Evolutionary conservation across 2,797 vertebrate species (phyloP), one percentile per base, ranked within the genome.

Genomic region (Sebastes steindachneri): DNA sequence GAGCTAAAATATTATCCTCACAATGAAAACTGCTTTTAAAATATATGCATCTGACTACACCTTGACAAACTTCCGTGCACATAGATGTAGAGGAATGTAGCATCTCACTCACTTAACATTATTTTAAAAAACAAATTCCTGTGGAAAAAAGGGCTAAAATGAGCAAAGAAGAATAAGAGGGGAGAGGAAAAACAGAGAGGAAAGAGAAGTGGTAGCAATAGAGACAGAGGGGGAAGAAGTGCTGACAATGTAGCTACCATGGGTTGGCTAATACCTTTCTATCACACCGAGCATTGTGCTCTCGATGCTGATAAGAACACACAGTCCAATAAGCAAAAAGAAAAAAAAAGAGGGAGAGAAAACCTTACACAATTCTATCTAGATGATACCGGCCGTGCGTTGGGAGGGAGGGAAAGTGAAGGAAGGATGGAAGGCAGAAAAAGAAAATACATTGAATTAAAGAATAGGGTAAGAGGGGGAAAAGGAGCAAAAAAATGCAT

Each of bases 231-330:
- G 57, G 82, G 60, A 31, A 94, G 92, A 94, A 95, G 67, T 95
- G 94, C 94, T 95, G 94, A 95, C 93, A 90, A 84, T 75, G 92
- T 90, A 85, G 93, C 86, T 87, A 86, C 84, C 83, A 71, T 28
- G 60, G 89, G 83, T 89, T 92, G 92, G 92, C 89, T 94, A 93
- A 94, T 93, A 94, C 94, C 93, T 94, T 95, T 94, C 92, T 92
- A 93, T 94, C 93, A 94, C 89, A 92, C 89, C 87, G 60, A 91
- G 92, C 94, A 93, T 94, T 95, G 94, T 95, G 89, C 94, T 93
- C 88, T 67, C 84, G 72, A 84, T 88, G 90, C 94, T 94, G 94
- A 95, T 95, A 95, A 94, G 94, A 94, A 93, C 90, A 90, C 85
- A 90, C 90, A 93, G 93, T 93, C 92, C 93, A 95, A 94, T 93